Percentiles rank a stretch among this genome's conserved stretches.
These are phyloP conservation scores for Meghimatium bilineatum DNA, from an alignment of 2,888 invertebrate genomes.

Conservation along the genomic window DNA sequence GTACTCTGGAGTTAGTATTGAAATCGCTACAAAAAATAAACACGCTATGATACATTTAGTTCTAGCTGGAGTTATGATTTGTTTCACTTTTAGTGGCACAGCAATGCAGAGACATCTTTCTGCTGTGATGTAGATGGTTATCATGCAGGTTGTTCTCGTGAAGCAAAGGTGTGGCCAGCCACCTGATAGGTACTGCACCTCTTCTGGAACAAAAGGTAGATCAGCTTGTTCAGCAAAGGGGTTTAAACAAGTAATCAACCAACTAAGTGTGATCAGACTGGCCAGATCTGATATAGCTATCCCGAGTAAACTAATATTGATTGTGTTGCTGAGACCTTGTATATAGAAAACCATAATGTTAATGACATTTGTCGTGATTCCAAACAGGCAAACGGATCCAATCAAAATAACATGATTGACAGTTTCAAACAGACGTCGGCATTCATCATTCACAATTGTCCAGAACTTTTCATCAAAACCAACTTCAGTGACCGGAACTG, in stretches of 20 bases:
- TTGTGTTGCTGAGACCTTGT: conserved; percentile 21
- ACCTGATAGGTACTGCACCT: not conserved
- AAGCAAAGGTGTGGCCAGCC: conserved; percentile 2
- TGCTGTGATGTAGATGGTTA: conserved; percentile 4
- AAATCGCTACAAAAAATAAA: not conserved
- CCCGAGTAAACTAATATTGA: conserved; percentile 24
- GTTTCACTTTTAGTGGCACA: conserved; percentile 26
- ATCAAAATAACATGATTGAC: not conserved
- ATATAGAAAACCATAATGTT: conserved; percentile 19
- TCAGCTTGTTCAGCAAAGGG: not conserved
- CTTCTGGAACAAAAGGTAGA: not conserved
- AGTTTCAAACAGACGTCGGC: not conserved
- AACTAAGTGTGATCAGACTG: conserved; percentile 13
- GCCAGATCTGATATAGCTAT: conserved; percentile 28
- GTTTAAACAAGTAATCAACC: conserved; percentile 1
- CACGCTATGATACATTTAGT: not conserved
- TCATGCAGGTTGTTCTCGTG: not conserved
- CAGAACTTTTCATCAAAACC: not conserved
- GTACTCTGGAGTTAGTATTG: not conserved
- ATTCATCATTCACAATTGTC: not conserved
- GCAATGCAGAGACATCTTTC: conserved; percentile 16
- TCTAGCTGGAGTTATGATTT: not conserved
- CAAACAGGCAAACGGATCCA: not conserved
- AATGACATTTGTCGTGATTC: conserved; percentile 6
- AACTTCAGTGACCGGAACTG: not conserved